phyloP scores from a whole-genome alignment of 2,113 vertebrate genomes.

The Varanus komodoensis region DNA sequence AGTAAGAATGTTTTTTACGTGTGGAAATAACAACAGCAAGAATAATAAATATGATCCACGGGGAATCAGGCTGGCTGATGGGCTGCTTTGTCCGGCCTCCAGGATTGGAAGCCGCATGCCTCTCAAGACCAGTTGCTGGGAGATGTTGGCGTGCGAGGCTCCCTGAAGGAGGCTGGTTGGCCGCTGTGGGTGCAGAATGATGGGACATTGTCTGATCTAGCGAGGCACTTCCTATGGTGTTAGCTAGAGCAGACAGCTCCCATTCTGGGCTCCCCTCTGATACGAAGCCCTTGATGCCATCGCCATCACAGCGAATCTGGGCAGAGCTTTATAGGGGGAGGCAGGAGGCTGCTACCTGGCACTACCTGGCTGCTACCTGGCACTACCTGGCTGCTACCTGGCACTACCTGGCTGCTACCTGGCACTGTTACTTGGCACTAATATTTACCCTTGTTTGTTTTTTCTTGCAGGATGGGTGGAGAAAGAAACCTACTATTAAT shows the following conservation, averaged over 20 bases:
- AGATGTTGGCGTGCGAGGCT: too few relatives aligned
- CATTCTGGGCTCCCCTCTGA: too few relatives aligned
- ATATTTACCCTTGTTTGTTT: neutral
- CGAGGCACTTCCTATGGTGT: too few relatives aligned
- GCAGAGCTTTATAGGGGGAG: neutral
- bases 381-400: neutral
- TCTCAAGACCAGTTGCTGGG: too few relatives aligned
- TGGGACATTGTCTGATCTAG: neutral
- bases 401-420: too few relatives aligned
- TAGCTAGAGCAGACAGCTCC: neutral
- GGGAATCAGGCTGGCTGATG: too few relatives aligned
- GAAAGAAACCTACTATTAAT: slow-evolving; percentile 89
- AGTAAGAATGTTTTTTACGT: neutral
- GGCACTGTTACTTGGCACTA: neutral
- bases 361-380: neutral
- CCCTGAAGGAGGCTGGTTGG: too few relatives aligned
- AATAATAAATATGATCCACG: neutral
- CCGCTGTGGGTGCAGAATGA: too few relatives aligned
- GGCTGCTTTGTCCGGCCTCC: too few relatives aligned
- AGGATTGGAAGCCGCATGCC: too few relatives aligned
- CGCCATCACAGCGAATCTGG: neutral
- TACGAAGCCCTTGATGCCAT: neutral
- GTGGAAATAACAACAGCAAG: neutral
- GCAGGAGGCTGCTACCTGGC: too few relatives aligned
- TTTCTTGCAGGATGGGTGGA: slow-evolving; percentile 86